Evolutionary conservation across 2,113 vertebrate genomes (phyloP), one percentile per base, ranked within the genome.

Genomic region (Riparia riparia): DNA sequence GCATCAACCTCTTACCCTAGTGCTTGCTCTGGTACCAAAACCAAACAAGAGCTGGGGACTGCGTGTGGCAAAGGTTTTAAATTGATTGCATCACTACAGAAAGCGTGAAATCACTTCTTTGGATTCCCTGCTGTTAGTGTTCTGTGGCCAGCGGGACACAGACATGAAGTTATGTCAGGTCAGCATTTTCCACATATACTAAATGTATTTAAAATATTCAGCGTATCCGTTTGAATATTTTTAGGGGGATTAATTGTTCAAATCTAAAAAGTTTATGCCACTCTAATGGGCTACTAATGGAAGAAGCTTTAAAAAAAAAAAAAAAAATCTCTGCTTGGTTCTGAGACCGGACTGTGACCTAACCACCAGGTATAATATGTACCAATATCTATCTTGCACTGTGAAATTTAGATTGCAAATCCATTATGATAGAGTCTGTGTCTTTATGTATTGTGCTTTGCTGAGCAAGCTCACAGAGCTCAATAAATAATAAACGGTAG

Each of bases 261-360:
- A 88, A 77, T 80, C 41, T 93, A 90, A 93, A 91, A 97, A 95
- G 87, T 96, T 95, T 91, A 94, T 96, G 82, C 64, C 76, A 70
- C 51, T 96, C 82, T 96, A 94, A 97, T 96, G 95, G 95, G 80
- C 93, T 94, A 77, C 95, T 96, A 96, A 96, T 95, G 86, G 92
- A 94, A 88, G 47, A 92, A 94, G 93, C 82, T 96, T 94, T 88
- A 32, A 45, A 95, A 37, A 37, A 37, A 37, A 37, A 37, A 37
- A 37, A 95, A 94, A 86, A 81, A 73, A 34, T 37, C 85, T 71
- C 92, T 71, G 76, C 47, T 13, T 63, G 65, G 34, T 94, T 94
- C 90, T 9, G 68, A 97, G 93, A 82, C 90, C 28, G 0, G 90
- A 80, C 71, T 77, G 71, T 96, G 92, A 96, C 90, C 92, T 90